Evolutionary conservation across 2,888 invertebrate genomes (phyloP), one percentile per base, ranked within the genome.

Genomic region (Eupithecia subfuscata): DNA sequence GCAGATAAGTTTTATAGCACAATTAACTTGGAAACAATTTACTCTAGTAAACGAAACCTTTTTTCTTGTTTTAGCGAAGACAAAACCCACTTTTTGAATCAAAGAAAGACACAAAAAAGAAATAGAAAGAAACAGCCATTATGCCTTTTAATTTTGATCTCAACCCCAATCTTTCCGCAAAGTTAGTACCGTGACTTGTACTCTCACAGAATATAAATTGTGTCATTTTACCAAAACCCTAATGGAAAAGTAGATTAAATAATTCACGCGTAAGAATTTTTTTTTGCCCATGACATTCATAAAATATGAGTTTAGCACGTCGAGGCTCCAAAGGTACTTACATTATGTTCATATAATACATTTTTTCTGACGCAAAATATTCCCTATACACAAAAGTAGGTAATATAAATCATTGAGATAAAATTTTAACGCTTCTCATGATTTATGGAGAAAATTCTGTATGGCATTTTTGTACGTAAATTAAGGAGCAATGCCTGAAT

Each of bases 211-310:
- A 94, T 94, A 93, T 91, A 94, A 93, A 94, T 92, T 89, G 92
- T 92, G 92, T 92, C 92, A 91, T 93, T 92, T 90, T 85, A 87
- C 86, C 85, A 88, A 91, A 93, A 91, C 91, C 91, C 90, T 94
- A 94, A 94, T 94, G 94, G 94, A 94, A 94, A 93, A 92, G 90
- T 87, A 90, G 92, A 93, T 94, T 94, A 92, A 93, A 94, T 94
- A 93, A 93, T 94, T 92, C 93, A 93, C 83, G 87, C 88, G 89
- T 89, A 92, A 93, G 93, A 91, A 2, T 92, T 93, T 93, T 93
- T 65, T 92, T 91, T 90, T 90, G 89, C 86, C 90, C 90, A 92
- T 93, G 93, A 93, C 90, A 86, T 93, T 88, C 90, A 93, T 94
- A 94, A 92, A 92, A 93, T 91, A 94, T 90, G 87, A 90, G 88